Evolutionary conservation across 2,113 vertebrate species (phyloP).

Genomic region (Holacanthus passer): DNA sequence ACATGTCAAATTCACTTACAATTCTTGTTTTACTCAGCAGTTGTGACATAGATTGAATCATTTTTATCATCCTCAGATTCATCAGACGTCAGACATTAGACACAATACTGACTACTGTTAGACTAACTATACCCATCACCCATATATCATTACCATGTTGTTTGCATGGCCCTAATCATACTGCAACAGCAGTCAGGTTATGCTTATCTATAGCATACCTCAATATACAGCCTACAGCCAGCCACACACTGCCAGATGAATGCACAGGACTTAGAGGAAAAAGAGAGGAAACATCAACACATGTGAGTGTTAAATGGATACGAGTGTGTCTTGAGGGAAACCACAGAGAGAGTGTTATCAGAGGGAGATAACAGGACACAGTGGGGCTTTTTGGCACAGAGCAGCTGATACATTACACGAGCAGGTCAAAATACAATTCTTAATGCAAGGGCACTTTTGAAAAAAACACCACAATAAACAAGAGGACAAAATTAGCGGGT

Average conservation of each 20-base stretch:
- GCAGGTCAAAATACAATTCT: background rate
- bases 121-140: background rate
- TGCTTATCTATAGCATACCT: constrained; percentile 18
- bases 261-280: background rate
- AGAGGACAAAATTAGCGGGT: constrained; percentile 21
- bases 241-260: background rate
- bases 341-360: constrained; percentile 48
- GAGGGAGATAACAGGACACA: constrained; percentile 35
- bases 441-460: background rate
- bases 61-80: background rate
- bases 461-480: constrained; percentile 18
- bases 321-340: constrained; percentile 57
- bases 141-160: constrained; percentile 4
- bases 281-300: constrained; percentile 45
- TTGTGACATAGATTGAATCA: background rate
- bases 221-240: background rate
- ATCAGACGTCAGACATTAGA: too few relatives aligned
- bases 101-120: background rate
- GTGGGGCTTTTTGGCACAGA: constrained; percentile 23
- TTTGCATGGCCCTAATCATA: constrained; percentile 26
- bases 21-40: background rate
- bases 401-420: background rate
- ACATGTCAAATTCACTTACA: background rate
- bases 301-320: constrained; percentile 47
- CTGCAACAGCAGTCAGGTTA: background rate